Base-by-base conservation (phyloP, 2,888 invertebrate genomes). In the Anodontia alba region DNA sequence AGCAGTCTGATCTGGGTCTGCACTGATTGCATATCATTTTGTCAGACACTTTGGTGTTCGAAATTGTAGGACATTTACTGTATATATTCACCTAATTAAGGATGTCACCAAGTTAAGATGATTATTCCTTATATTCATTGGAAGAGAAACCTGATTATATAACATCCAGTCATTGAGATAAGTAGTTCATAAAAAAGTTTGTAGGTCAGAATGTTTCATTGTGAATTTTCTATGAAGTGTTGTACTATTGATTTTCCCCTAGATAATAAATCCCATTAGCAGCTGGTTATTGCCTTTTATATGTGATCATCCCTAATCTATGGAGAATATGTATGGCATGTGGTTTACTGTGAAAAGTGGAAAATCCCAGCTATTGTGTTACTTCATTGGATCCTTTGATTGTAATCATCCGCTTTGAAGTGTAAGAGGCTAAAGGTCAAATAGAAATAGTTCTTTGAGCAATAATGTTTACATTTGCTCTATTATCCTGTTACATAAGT, bases 341-440 rank as follows among this genome's bases (percentile, higher is more conserved):
- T 62, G 62, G 62, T 62, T 62, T 62, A 33, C 29, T 33, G 15
- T 62, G 62, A 62, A 62, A 80, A 77, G 74, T 79, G 84, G 81
- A 72, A 81, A 81, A 77, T 77, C 84, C 84, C 74, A 75, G 79
- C 81, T 73, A 80, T 70, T 72, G 72, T 81, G 72, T 74, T 66
- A 66, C 51, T 76, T 68, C 79, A 84, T 84, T 81, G 78, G 80
- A 79, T 84, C 62, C 20, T 76, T 70, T 70, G 72, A 84, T 81
- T 81, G 79, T 79, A 77, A 77, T 84, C 78, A 81, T 81, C 72
- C 68, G 74, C 79, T 69, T 67, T 80, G 49, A 62, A 31, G 69
- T 69, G 69, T 7, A 8, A 12, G 17, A 29, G 81, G 87, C 80
- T 76, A 88, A 82, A 84, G 84, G 87, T 88, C 83, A 88, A 78